These are phyloP conservation scores for Drosophila pandora DNA, from an alignment of 1,140 invertebrate species.

Conservation along the genomic window DNA sequence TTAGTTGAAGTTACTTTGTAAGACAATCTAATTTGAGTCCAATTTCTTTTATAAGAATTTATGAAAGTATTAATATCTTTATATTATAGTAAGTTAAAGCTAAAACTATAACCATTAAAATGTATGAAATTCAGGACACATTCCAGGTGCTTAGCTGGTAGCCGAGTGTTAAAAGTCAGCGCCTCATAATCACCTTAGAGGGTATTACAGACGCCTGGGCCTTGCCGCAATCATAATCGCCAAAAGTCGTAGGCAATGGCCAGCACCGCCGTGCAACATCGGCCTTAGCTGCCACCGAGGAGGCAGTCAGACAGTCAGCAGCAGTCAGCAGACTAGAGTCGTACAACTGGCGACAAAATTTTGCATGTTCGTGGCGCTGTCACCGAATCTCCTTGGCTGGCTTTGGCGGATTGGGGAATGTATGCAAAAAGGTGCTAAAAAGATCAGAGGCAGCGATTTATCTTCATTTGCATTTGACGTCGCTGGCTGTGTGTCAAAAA, in stretches of 20 bases:
- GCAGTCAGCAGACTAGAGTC: constrained; percentile 30
- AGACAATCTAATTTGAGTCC: no score
- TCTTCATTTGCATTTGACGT: constrained; percentile 83
- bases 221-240: constrained; percentile 54
- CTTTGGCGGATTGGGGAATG: constrained; percentile 41
- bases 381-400: constrained; percentile 41
- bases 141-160: constrained; percentile 7
- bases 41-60: no score
- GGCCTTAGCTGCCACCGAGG: constrained; percentile 14
- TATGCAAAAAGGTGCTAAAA: constrained; percentile 83
- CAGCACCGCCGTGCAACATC: constrained; percentile 2
- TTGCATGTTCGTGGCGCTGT: constrained; percentile 77
- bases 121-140: constrained; percentile 5
- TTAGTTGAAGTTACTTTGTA: no score
- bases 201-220: constrained; percentile 36
- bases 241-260: constrained; percentile 45
- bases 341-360: constrained; percentile 81
- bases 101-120: background rate
- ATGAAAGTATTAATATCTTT: background rate
- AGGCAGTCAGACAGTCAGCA: constrained; percentile 9
- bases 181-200: constrained; percentile 38
- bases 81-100: background rate
- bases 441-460: constrained; percentile 82
- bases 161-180: constrained; percentile 29
- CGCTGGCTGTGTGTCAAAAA: constrained; percentile 80